These are phyloP conservation scores for Drosophila prosaltans DNA, from an alignment of 1,140 invertebrate genomes.

Conservation along the genomic window DNA sequence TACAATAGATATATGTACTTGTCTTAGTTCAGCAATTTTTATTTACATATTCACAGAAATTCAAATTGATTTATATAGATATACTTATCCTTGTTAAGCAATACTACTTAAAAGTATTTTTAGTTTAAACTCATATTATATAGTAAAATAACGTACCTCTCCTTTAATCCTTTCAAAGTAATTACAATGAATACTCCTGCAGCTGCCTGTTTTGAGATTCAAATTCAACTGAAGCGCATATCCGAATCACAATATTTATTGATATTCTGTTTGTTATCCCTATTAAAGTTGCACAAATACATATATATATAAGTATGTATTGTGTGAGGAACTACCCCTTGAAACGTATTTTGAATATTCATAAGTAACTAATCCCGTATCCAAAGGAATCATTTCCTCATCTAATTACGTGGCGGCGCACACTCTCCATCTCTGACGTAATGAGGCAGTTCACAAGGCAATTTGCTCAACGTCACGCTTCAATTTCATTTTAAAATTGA, in stretches of 20 bases:
- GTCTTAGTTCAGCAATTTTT: too few relatives aligned
- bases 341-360: conserved; percentile 45
- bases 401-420: conserved; percentile 55
- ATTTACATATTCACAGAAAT: too few relatives aligned
- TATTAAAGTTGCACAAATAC: conserved; percentile 17
- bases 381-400: conserved; percentile 33
- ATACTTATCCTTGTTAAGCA: too few relatives aligned
- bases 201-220: conserved; percentile 23
- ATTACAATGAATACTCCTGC: not conserved
- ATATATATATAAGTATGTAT: not conserved
- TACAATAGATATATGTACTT: too few relatives aligned
- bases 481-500: conserved; percentile 69
- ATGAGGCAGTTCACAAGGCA: conserved; percentile 65
- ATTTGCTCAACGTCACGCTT: conserved; percentile 73
- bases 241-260: conserved; percentile 47
- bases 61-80: too few relatives aligned
- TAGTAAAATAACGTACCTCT: too few relatives aligned
- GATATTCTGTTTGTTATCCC: conserved; percentile 50
- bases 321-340: not conserved
- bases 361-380: conserved; percentile 47
- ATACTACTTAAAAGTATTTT: too few relatives aligned
- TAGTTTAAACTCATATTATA: too few relatives aligned
- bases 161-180: not conserved
- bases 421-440: conserved; percentile 48
- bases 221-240: conserved; percentile 37